Percentiles rank a stretch among this genome's conserved stretches.
Evolutionary conservation across 2,888 invertebrate species (phyloP).

Genomic region (Salticus scenicus): DNA sequence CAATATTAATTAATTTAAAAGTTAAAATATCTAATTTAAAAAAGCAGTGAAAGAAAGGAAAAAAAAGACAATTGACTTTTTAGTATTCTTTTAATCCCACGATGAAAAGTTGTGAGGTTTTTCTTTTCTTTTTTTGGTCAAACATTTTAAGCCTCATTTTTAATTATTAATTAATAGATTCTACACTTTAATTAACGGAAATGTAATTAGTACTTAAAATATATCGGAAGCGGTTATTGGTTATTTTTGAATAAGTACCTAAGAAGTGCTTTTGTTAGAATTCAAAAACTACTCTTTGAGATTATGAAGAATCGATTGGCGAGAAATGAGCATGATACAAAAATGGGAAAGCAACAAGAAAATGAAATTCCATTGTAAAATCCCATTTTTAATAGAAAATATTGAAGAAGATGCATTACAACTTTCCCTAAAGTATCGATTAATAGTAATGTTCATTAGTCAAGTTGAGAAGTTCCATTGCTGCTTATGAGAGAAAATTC

Average conservation of each 20-base stretch:
- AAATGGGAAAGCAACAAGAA: not conserved
- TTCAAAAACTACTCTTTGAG: too few species aligned
- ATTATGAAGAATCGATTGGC: too few species aligned
- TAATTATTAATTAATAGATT: constrained; percentile 5
- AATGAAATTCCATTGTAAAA: not conserved
- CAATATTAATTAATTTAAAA: too few species aligned
- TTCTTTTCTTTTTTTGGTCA: too few species aligned
- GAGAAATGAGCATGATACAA: constrained; percentile 3
- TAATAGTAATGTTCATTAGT: not conserved
- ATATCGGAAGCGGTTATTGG: not conserved
- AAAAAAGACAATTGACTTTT: too few species aligned
- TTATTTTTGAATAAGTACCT: too few species aligned
- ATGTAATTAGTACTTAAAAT: not conserved
- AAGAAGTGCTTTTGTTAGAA: too few species aligned
- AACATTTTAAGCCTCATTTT: not conserved
- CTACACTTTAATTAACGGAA: not conserved
- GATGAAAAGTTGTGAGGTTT: too few species aligned
- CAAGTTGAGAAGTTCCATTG: not conserved
- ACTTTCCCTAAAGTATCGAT: not conserved
- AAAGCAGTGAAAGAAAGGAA: too few species aligned
- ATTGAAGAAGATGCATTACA: not conserved
- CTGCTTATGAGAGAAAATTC: too few species aligned
- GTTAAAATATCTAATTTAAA: too few species aligned
- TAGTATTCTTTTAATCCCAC: too few species aligned
- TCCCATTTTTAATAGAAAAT: not conserved